Evolutionary conservation across 2,888 invertebrate species (phyloP).

Genomic region (Cabera pusaria): DNA sequence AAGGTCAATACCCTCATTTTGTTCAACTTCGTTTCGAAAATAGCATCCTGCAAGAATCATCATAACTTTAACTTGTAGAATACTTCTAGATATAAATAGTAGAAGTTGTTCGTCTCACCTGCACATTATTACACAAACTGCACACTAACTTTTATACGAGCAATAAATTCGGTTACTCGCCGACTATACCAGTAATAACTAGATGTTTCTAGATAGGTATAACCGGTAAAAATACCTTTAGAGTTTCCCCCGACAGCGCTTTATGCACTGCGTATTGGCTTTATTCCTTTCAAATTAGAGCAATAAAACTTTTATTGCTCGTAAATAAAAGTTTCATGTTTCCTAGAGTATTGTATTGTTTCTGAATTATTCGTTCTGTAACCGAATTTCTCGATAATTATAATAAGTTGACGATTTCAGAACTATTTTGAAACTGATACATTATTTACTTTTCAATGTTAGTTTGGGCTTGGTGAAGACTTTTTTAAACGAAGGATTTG

Average conservation of each 20-base stretch:
- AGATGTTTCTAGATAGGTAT: constrained; percentile 50
- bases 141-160: constrained; percentile 63
- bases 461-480: too few species aligned
- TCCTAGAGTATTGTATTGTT: constrained; percentile 18
- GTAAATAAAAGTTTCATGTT: constrained; percentile 45
- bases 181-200: constrained; percentile 37
- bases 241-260: constrained; percentile 32
- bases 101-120: constrained; percentile 35
- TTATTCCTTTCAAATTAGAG: constrained; percentile 54
- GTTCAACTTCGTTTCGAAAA: too few species aligned
- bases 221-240: constrained; percentile 45
- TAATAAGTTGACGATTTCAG: too few species aligned
- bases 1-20: too few species aligned
- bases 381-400: too few species aligned
- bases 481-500: too few species aligned
- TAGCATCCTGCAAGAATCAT: too few species aligned
- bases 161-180: constrained; percentile 56
- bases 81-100: constrained; percentile 15
- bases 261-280: constrained; percentile 43
- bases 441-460: too few species aligned
- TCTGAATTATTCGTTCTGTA: constrained; percentile 6
- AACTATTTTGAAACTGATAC: too few species aligned
- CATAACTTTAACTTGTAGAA: constrained; percentile 8
- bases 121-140: constrained; percentile 60
- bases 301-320: constrained; percentile 60